phyloP scores from a whole-genome alignment of 1,140 invertebrate genomes.

The Protaetia brevitarsis region DNA sequence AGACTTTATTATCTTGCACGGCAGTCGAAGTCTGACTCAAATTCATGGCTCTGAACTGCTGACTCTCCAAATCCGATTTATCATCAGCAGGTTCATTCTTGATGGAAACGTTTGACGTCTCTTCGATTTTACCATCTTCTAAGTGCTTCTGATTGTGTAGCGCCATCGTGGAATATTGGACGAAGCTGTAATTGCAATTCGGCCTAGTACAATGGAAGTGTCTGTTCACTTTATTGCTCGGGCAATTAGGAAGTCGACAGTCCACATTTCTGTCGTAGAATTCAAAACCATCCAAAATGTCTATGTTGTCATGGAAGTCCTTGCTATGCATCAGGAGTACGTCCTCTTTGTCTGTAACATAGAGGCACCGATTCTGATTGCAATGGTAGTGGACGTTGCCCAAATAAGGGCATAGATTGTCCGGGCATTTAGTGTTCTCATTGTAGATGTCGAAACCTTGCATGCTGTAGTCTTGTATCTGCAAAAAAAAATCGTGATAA shows the following conservation, averaged over 20 bases:
- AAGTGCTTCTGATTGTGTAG: slow-evolving; percentile 66
- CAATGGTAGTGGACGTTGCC: slow-evolving; percentile 68
- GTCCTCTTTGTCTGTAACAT: slow-evolving; percentile 46
- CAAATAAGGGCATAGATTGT: slow-evolving; percentile 58
- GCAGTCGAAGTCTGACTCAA: slow-evolving; percentile 31
- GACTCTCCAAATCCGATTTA: slow-evolving; percentile 19
- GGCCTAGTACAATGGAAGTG: slow-evolving; percentile 77
- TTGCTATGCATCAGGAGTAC: slow-evolving; percentile 59
- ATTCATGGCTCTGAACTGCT: slow-evolving; percentile 40
- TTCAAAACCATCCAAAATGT: slow-evolving; percentile 77
- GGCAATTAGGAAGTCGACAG: slow-evolving; percentile 67
- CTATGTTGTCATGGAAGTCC: slow-evolving; percentile 80
- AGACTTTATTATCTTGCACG: slow-evolving; percentile 40
- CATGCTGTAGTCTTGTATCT: slow-evolving; percentile 39
- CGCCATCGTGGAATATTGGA: slow-evolving; percentile 70
- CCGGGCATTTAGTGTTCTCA: slow-evolving; percentile 47
- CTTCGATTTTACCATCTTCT: slow-evolving; percentile 33
- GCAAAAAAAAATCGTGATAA: slow-evolving; percentile 15
- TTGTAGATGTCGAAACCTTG: slow-evolving; percentile 45
- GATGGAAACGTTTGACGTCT: slow-evolving; percentile 23
- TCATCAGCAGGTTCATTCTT: slow-evolving; percentile 32
- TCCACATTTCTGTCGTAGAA: slow-evolving; percentile 78
- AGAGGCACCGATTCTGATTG: slow-evolving; percentile 67
- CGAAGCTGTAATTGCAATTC: slow-evolving; percentile 73
- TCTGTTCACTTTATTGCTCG: slow-evolving; percentile 60